Conservation (phyloP, 2,888 invertebrate species). For the Nomada ruficornis region DNA sequence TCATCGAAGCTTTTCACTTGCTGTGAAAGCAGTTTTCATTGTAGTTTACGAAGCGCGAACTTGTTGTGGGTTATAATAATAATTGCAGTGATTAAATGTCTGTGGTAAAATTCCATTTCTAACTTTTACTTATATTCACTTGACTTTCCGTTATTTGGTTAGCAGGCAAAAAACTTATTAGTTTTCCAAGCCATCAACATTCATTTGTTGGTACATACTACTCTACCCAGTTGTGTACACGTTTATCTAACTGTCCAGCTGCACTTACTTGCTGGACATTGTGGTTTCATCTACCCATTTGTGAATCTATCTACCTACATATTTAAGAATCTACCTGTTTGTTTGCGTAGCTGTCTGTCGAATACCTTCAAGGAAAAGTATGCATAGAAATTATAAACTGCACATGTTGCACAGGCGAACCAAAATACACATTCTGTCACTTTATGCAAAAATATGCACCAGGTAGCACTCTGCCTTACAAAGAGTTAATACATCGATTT, state of each 20-base stretch:
- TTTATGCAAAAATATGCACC: background rate
- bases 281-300: background rate
- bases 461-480: background rate
- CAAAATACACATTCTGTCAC: background rate
- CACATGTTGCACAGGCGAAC: background rate
- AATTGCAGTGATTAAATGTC: too few relatives aligned
- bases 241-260: constrained; percentile 23
- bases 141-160: too few relatives aligned
- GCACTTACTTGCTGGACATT: constrained; percentile 18
- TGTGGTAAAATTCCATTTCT: constrained; percentile 9
- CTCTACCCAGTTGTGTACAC: constrained; percentile 5
- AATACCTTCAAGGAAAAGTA: background rate
- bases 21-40: too few relatives aligned
- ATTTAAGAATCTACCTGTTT: background rate
- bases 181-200: too few relatives aligned
- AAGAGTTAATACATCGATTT: background rate
- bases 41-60: too few relatives aligned
- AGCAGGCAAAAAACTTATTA: background rate
- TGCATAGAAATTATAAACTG: background rate
- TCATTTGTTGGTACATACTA: background rate
- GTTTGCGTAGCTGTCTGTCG: constrained; percentile 13
- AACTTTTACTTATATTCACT: background rate
- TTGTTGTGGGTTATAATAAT: too few relatives aligned
- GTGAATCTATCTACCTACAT: background rate
- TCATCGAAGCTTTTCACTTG: too few relatives aligned